A percentile compares a stretch with the other conserved stretches of the same genome.
Evolutionary conservation across 2,888 invertebrate genomes (phyloP).

Genomic region (Epiperipatus broadwayi): DNA sequence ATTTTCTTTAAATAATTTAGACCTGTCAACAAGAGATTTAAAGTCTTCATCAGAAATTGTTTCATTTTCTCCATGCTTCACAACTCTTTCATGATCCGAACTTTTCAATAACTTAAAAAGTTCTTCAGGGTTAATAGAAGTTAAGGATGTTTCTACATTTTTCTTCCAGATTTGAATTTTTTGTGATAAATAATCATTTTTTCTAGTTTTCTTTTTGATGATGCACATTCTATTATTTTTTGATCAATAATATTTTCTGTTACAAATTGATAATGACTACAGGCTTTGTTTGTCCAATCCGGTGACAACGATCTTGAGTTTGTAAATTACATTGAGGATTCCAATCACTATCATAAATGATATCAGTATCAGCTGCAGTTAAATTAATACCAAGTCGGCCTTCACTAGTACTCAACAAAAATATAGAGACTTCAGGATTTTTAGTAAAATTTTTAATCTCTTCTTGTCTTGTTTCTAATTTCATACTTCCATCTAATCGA

Average conservation of each 20-base stretch:
- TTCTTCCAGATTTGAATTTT: constrained; percentile 21
- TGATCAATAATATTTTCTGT: constrained; percentile 46
- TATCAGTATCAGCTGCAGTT: constrained; percentile 45
- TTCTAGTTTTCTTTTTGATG: constrained; percentile 44
- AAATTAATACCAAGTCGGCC: constrained; percentile 51
- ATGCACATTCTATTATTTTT: constrained; percentile 37
- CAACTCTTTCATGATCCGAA: constrained; percentile 24
- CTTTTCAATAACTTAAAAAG: constrained; percentile 28
- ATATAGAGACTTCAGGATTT: constrained; percentile 36
- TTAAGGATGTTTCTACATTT: constrained; percentile 19
- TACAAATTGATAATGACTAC: constrained; percentile 43
- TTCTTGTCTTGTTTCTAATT: constrained; percentile 32
- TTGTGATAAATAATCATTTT: constrained; percentile 45
- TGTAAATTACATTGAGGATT: constrained; percentile 49
- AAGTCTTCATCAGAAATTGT: no score
- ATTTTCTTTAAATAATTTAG: no score
- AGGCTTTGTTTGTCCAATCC: constrained; percentile 49
- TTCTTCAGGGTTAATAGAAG: constrained; percentile 26
- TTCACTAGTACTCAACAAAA: constrained; percentile 45
- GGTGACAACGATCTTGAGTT: constrained; percentile 50
- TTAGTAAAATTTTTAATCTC: no score
- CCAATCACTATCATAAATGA: constrained; percentile 45
- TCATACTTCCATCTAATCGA: constrained; percentile 38
- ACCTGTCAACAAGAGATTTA: no score
- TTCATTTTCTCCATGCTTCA: no score